Evolutionary conservation across 92 coral and sea anemone species (phyloP).

Genomic region (Heteractis magnifica): DNA sequence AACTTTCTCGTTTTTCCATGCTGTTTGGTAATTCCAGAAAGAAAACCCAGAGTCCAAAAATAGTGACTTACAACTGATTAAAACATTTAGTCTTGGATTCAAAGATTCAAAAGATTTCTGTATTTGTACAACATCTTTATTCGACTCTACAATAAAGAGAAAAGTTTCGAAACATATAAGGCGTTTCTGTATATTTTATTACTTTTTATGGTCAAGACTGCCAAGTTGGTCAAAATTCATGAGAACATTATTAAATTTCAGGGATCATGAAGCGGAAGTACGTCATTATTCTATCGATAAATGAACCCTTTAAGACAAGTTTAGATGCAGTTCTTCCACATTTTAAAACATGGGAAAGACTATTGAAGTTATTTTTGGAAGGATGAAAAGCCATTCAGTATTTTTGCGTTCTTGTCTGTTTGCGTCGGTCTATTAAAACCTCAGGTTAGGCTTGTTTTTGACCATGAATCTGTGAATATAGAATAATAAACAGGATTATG

Average conservation of each 20-base stretch:
- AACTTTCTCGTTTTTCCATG: too few species aligned
- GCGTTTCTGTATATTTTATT: background rate
- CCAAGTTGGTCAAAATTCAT: background rate
- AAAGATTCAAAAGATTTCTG: background rate
- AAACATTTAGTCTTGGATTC: background rate
- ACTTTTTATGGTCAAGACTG: background rate
- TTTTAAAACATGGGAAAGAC: background rate
- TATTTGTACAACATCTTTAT: background rate
- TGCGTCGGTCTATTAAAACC: conserved; percentile 42
- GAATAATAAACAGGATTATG: background rate
- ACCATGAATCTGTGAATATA: conserved; percentile 66
- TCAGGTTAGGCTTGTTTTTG: conserved; percentile 73
- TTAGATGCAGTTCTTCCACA: too few species aligned
- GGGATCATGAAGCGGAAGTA: background rate
- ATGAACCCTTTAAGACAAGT: background rate
- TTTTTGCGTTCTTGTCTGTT: background rate
- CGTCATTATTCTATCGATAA: background rate
- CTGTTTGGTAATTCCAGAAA: too few species aligned
- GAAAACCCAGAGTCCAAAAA: too few species aligned
- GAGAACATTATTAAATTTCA: background rate
- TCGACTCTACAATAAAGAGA: background rate
- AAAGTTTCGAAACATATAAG: background rate
- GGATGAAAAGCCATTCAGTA: background rate
- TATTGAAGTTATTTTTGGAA: background rate
- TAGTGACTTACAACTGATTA: background rate